Evolutionary conservation across 2,113 vertebrate species (phyloP).

Genomic region (Ochotona curzoniae): DNA sequence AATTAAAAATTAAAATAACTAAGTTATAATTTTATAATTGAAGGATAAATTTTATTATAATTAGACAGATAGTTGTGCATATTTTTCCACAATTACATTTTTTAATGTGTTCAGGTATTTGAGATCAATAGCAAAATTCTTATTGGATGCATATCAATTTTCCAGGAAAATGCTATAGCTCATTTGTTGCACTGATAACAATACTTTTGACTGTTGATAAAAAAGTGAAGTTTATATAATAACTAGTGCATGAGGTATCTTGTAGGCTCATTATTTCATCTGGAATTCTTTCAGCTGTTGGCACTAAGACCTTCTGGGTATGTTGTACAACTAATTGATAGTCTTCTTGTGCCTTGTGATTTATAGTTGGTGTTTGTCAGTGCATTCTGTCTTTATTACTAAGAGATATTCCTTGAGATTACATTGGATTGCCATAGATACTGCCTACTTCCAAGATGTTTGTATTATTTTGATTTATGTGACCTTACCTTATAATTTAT

Average conservation of each 20-base stretch:
- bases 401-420: slow-evolving; percentile 28
- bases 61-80: neutral
- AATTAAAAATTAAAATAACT: no score
- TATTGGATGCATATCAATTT: neutral
- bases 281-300: neutral
- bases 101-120: neutral
- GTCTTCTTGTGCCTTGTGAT: neutral
- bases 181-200: neutral
- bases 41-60: neutral
- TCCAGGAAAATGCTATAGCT: neutral
- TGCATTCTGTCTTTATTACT: neutral
- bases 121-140: neutral
- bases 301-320: neutral
- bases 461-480: slow-evolving; percentile 48
- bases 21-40: no score
- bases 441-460: neutral
- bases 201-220: neutral
- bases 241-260: neutral
- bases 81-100: slow-evolving; percentile 25
- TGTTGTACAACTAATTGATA: neutral
- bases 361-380: slow-evolving; percentile 16
- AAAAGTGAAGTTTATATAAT: neutral
- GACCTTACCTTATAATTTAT: neutral
- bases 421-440: neutral
- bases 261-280: neutral